Evolutionary conservation across 2,888 invertebrate species (phyloP).

Genomic region (Pimpla rufipes): DNA sequence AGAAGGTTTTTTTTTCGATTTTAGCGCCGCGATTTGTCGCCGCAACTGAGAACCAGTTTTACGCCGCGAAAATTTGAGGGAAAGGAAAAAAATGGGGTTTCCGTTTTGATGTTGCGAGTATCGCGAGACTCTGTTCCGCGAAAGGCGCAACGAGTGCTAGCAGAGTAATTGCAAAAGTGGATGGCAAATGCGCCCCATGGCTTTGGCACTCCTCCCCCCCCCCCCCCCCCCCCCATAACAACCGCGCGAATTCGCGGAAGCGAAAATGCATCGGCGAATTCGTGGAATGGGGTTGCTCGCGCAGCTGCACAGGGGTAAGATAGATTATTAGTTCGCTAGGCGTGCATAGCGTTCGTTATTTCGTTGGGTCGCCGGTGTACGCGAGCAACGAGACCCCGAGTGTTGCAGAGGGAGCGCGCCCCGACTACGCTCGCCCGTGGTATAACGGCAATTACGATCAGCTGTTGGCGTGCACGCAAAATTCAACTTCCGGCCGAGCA

Average conservation of each 20-base stretch:
- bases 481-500: conserved; percentile 75
- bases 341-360: conserved; percentile 63
- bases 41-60: background rate
- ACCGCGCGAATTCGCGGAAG: conserved; percentile 39
- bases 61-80: too few species aligned
- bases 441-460: conserved; percentile 66
- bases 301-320: conserved; percentile 51
- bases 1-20: background rate
- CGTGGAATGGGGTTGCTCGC: conserved; percentile 57
- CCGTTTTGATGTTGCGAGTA: background rate
- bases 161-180: conserved; percentile 14
- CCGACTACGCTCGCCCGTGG: conserved; percentile 42
- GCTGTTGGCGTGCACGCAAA: conserved; percentile 73
- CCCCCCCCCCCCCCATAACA: too few species aligned
- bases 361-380: conserved; percentile 14
- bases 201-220: conserved; percentile 20
- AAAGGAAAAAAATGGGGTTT: too few species aligned
- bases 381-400: conserved; percentile 54
- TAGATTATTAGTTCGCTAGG: conserved; percentile 66
- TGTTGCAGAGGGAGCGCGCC: conserved; percentile 63
- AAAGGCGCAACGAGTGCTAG: background rate
- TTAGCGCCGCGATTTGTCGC: background rate
- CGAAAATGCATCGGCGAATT: conserved; percentile 57
- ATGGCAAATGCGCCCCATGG: background rate
- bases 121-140: background rate